phyloP scores from a whole-genome alignment of 1,140 invertebrate species.

The Penaeus japonicus region DNA sequence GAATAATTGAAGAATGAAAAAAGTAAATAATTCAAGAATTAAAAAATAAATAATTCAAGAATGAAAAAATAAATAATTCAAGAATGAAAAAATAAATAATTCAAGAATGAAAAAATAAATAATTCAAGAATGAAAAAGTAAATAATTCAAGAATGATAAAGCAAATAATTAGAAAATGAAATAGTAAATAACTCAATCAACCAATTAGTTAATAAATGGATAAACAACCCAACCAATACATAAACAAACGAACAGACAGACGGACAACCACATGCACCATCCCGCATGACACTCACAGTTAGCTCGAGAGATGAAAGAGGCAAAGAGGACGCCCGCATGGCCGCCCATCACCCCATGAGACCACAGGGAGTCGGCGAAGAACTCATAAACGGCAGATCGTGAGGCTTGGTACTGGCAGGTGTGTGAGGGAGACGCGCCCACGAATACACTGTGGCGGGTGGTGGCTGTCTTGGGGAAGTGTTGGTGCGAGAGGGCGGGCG shows the following conservation, averaged over 20 bases:
- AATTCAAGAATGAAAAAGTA: too few species aligned
- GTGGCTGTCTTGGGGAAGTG: background rate
- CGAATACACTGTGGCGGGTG: background rate
- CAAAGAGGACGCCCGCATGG: conserved; percentile 15
- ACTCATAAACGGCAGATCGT: background rate
- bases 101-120: too few species aligned
- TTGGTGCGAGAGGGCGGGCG: conserved; percentile 1
- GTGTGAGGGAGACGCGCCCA: conserved; percentile 29
- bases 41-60: too few species aligned
- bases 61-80: too few species aligned
- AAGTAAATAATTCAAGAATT: too few species aligned
- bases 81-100: too few species aligned
- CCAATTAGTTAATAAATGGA: too few species aligned
- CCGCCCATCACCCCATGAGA: background rate
- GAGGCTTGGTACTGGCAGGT: conserved; percentile 20
- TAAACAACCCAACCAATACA: background rate
- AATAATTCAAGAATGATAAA: too few species aligned
- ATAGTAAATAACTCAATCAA: too few species aligned
- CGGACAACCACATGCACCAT: background rate
- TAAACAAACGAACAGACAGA: background rate
- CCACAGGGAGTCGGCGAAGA: background rate
- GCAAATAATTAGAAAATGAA: too few species aligned
- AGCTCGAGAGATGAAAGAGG: conserved; percentile 3
- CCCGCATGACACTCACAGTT: conserved; percentile 17
- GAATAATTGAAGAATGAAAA: too few species aligned